Percentiles rank a stretch among this genome's conserved stretches.
These are phyloP conservation scores for Synergus gifuensis DNA, from an alignment of 2,888 invertebrate species.

Conservation along the genomic window DNA sequence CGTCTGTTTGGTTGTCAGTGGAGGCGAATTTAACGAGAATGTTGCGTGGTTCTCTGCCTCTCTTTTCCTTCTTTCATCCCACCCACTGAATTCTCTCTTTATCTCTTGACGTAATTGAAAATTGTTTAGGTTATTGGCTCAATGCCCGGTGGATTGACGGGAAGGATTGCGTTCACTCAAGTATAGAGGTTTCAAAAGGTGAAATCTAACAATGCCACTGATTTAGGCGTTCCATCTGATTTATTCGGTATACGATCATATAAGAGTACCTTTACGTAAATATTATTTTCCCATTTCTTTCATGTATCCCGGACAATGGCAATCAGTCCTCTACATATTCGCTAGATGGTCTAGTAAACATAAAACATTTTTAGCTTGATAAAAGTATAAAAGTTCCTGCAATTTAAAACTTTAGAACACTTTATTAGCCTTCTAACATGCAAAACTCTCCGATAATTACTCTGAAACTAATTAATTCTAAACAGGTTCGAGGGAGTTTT, in stretches of 20 bases:
- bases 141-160: conserved; percentile 38
- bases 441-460: conserved; percentile 17
- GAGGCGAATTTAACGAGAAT: conserved; percentile 41
- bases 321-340: background rate
- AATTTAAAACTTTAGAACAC: conserved; percentile 8
- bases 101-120: conserved; percentile 43
- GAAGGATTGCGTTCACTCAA: conserved; percentile 34
- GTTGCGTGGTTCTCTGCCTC: conserved; percentile 44
- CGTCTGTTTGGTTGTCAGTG: conserved; percentile 31
- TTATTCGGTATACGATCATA: background rate
- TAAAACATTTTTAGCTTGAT: conserved; percentile 6
- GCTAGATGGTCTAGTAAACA: background rate
- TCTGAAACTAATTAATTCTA: conserved; percentile 32
- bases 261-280: conserved; percentile 18
- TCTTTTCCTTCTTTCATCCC: conserved; percentile 16
- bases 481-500: conserved; percentile 24
- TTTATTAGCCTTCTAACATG: conserved; percentile 35
- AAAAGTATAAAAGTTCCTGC: background rate
- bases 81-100: conserved; percentile 41
- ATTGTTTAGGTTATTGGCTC: conserved; percentile 42
- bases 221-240: conserved; percentile 11
- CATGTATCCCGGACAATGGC: background rate
- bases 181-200: conserved; percentile 34
- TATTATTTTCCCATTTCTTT: conserved; percentile 10
- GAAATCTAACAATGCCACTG: conserved; percentile 36